phyloP scores from a whole-genome alignment of 2,888 invertebrate species.

The Polydrusus tereticollis region DNA sequence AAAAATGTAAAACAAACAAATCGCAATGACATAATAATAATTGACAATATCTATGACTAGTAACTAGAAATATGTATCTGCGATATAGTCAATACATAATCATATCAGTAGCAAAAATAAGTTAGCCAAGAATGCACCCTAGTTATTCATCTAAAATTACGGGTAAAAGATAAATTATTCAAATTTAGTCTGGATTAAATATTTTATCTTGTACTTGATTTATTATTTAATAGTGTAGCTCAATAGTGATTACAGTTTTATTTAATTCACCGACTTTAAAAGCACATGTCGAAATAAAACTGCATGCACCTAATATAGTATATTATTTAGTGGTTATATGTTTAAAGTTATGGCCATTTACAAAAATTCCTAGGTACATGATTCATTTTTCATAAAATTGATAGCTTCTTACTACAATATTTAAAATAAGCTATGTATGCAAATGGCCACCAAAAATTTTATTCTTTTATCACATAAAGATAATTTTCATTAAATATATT shows the following conservation, averaged over 20 bases:
- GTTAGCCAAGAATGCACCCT: conserved; percentile 36
- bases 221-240: conserved; percentile 2
- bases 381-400: background rate
- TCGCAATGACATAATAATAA: background rate
- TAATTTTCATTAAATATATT: background rate
- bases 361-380: background rate
- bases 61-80: conserved; percentile 9
- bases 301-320: background rate
- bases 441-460: conserved; percentile 1
- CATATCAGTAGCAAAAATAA: conserved; percentile 29
- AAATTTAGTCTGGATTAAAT: background rate
- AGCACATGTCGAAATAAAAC: background rate
- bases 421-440: background rate
- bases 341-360: background rate
- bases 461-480: conserved; percentile 6
- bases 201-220: conserved; percentile 1
- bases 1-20: background rate
- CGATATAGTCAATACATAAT: conserved; percentile 17
- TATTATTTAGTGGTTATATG: background rate
- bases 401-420: background rate
- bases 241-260: background rate
- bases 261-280: background rate
- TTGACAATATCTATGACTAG: conserved; percentile 27
- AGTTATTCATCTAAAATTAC: conserved; percentile 15
- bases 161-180: conserved; percentile 16